Evolutionary conservation across 2,113 vertebrate genomes (phyloP).

Genomic region (Caracal caracal): DNA sequence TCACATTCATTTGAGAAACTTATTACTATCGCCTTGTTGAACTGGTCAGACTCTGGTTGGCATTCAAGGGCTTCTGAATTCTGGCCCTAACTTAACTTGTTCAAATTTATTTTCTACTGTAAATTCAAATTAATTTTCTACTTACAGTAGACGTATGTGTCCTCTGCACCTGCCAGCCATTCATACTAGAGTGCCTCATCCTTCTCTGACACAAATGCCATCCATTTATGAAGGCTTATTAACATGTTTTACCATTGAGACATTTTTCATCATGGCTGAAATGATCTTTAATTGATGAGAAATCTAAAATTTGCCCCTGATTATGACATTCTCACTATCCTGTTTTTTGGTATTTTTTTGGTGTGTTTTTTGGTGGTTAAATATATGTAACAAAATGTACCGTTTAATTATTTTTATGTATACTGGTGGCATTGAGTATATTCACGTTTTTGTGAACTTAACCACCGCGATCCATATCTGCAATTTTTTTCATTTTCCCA

Average conservation of each 20-base stretch:
- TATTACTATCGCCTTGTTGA: not conserved
- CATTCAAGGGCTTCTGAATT: not conserved
- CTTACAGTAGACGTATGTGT: not conserved
- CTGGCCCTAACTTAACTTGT: not conserved
- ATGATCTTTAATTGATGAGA: not conserved
- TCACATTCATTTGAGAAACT: not conserved
- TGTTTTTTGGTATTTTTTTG: not conserved
- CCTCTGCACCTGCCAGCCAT: not conserved
- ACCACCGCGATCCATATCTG: not conserved
- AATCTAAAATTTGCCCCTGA: not conserved
- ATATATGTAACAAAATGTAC: not conserved
- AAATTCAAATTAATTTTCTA: constrained; percentile 5
- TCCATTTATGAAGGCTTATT: not conserved
- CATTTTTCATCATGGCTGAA: not conserved
- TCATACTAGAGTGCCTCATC: not conserved
- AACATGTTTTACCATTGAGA: not conserved
- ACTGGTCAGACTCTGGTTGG: not conserved
- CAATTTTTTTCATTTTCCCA: not conserved
- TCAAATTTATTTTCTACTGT: not conserved
- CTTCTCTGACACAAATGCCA: not conserved
- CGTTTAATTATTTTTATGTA: not conserved
- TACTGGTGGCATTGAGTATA: not conserved
- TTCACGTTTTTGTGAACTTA: not conserved
- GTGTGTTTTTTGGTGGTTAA: not conserved
- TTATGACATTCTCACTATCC: not conserved